Percentiles rank a stretch among this genome's conserved stretches.
Conservation (phyloP, 2,797 vertebrate genomes). For the Petrocephalus schoutedeni region DNA sequence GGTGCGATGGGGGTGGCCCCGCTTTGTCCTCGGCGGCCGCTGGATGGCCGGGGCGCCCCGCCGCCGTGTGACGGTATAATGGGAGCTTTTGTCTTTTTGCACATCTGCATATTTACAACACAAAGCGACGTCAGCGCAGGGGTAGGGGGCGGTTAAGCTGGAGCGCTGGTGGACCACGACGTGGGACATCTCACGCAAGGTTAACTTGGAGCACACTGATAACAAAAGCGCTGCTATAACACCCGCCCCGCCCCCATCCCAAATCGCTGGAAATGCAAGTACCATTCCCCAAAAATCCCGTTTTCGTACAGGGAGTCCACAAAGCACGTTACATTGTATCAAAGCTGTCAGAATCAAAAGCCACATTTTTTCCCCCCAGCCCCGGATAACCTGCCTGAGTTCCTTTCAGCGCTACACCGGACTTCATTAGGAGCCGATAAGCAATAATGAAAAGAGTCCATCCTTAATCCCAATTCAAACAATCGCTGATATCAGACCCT, state of each 20-base stretch:
- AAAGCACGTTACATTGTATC: background rate
- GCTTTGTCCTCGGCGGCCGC: background rate
- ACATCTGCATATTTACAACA: conserved; percentile 55
- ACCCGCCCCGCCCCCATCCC: conserved; percentile 26
- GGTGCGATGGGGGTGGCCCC: background rate
- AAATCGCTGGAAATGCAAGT: background rate
- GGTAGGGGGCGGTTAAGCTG: background rate
- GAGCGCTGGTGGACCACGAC: background rate
- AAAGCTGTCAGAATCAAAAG: background rate
- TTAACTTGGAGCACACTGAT: conserved; percentile 15
- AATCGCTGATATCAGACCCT: background rate
- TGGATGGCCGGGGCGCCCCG: conserved; percentile 18
- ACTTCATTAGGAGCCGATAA: background rate
- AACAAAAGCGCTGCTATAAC: conserved; percentile 34
- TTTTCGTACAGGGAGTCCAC: background rate
- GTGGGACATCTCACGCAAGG: background rate
- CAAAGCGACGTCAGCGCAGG: conserved; percentile 58
- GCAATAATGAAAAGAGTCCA: background rate
- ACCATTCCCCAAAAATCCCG: background rate
- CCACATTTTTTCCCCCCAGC: background rate
- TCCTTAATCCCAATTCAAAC: background rate
- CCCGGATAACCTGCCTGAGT: background rate
- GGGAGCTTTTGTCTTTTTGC: conserved; percentile 71
- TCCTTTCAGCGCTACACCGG: background rate
- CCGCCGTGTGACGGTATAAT: conserved; percentile 53